Evolutionary conservation across 2,113 vertebrate genomes (phyloP).

Genomic region (Rhinopomastus cyanomelas): DNA sequence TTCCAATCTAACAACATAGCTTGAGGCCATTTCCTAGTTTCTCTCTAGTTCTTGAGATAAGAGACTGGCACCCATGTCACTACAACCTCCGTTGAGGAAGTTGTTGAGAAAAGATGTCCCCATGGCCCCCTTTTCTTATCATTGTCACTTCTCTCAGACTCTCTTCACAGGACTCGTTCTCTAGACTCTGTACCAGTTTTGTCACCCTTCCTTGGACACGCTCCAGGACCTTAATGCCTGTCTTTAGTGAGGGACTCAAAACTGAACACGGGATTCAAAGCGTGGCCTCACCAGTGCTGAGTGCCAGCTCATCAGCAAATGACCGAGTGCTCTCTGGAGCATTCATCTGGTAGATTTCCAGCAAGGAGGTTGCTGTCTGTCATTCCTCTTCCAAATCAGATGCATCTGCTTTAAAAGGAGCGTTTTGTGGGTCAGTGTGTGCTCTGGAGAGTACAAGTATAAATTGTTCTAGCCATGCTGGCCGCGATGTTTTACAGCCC

Average conservation of each 20-base stretch:
- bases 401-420: background rate
- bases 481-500: background rate
- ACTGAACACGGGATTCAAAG: background rate
- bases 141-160: background rate
- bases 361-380: background rate
- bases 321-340: background rate
- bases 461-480: background rate
- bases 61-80: fast-evolving
- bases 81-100: background rate
- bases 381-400: background rate
- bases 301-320: background rate
- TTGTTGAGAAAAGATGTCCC: background rate
- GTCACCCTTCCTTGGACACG: background rate
- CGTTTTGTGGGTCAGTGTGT: background rate
- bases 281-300: background rate
- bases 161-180: background rate
- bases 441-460: background rate
- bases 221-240: background rate
- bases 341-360: background rate
- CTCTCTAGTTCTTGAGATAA: background rate
- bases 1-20: background rate
- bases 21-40: background rate
- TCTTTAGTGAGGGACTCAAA: background rate
- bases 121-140: background rate
- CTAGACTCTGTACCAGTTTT: background rate